These are phyloP conservation scores for Drosophila neutralis DNA, from an alignment of 2,888 invertebrate genomes.

Conservation along the genomic window DNA sequence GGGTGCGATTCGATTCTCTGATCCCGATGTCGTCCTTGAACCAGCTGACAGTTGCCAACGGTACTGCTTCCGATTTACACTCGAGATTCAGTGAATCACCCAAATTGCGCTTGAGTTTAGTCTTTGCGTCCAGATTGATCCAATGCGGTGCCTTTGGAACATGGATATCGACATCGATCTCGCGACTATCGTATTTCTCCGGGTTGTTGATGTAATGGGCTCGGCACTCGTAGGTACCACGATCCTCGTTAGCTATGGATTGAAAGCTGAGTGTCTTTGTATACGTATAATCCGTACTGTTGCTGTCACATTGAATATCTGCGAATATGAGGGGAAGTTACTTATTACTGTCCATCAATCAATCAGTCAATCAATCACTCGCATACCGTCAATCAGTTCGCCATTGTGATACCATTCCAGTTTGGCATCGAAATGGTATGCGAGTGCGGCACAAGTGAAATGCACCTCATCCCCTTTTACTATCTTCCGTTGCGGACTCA, in stretches of 20 bases:
- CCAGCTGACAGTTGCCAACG: conserved; percentile 89
- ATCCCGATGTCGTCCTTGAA: conserved; percentile 86
- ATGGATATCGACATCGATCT: conserved; percentile 81
- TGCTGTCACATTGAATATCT: conserved; percentile 63
- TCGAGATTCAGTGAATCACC: conserved; percentile 82
- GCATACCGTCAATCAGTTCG: conserved; percentile 52
- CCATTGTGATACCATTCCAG: conserved; percentile 86
- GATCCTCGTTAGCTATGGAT: conserved; percentile 81
- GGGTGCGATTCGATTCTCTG: conserved; percentile 82
- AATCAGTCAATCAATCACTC: conserved; percentile 31
- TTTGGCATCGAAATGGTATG: conserved; percentile 85
- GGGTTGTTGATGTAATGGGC: conserved; percentile 67
- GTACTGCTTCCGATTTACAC: conserved; percentile 87
- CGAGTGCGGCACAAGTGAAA: conserved; percentile 87
- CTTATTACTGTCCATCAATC: not conserved
- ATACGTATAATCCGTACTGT: conserved; percentile 80
- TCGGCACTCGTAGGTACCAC: conserved; percentile 85
- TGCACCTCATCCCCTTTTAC: conserved; percentile 86
- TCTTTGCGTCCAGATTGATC: conserved; percentile 85
- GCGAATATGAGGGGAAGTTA: not conserved
- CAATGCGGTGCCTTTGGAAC: conserved; percentile 85
- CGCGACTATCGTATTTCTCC: conserved; percentile 69
- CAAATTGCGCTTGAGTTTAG: conserved; percentile 81
- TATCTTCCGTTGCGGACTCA: conserved; percentile 83
- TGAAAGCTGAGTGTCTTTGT: conserved; percentile 81